Evolutionary conservation across 2,797 vertebrate genomes (phyloP).

Genomic region (Pitangus sulphuratus): DNA sequence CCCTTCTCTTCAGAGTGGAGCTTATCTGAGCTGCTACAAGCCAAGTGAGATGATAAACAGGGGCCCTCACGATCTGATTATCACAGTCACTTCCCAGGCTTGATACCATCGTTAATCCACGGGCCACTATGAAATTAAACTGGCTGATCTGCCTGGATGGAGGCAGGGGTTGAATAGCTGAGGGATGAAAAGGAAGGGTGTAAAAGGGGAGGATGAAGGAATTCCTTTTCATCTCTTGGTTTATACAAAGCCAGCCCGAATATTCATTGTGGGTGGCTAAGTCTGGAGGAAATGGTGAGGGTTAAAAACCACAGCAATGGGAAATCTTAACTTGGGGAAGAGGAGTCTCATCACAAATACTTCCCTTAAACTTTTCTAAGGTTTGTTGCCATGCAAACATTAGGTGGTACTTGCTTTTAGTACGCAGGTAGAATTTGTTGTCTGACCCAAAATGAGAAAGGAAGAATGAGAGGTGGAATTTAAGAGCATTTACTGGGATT

Average conservation of each 20-base stretch:
- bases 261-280: background rate
- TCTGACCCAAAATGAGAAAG: background rate
- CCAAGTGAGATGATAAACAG: conserved; percentile 44
- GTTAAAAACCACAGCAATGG: accelerated
- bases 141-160: background rate
- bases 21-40: conserved; percentile 23
- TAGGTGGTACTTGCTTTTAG: background rate
- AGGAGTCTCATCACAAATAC: background rate
- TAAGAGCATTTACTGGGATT: background rate
- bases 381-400: background rate
- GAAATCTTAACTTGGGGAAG: background rate
- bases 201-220: background rate
- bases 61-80: conserved; percentile 26
- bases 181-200: conserved; percentile 2
- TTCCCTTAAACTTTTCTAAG: background rate
- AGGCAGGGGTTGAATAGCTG: background rate
- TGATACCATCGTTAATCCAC: conserved; percentile 33
- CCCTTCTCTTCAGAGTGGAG: background rate
- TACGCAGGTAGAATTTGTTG: background rate
- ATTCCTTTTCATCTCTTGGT: background rate
- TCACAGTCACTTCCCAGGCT: conserved; percentile 11
- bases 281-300: background rate
- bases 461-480: background rate
- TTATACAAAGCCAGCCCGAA: background rate
- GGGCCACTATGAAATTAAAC: conserved; percentile 43